These are phyloP conservation scores for Cottus gobio DNA, from an alignment of 2,113 vertebrate genomes.

Conservation along the genomic window DNA sequence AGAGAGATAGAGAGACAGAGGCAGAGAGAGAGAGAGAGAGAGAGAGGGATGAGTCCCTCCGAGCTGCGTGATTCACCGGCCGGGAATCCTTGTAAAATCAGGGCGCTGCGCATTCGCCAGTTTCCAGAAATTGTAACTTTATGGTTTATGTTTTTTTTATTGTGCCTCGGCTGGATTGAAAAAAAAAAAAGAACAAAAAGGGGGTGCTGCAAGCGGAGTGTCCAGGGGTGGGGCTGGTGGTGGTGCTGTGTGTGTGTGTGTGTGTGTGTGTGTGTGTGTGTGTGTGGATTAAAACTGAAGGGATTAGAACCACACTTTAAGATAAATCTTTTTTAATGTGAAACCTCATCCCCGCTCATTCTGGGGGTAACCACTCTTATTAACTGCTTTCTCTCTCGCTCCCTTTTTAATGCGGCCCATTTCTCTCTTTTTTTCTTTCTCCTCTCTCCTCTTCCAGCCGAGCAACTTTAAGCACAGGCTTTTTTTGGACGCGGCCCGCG, in stretches of 20 bases:
- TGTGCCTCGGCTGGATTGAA: constrained; percentile 74
- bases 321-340: constrained; percentile 86
- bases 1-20: constrained; percentile 62
- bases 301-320: constrained; percentile 85
- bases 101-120: constrained; percentile 67
- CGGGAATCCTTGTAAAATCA: constrained; percentile 84
- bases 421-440: not conserved
- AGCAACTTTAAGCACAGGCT: constrained; percentile 73
- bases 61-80: constrained; percentile 78
- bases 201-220: constrained; percentile 56
- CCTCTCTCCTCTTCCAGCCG: not conserved
- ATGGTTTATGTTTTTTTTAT: constrained; percentile 83
- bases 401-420: constrained; percentile 68
- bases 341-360: constrained; percentile 84
- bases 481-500: constrained; percentile 60
- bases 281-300: constrained; percentile 77
- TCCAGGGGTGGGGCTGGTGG: constrained; percentile 27
- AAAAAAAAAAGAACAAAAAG: constrained; percentile 36
- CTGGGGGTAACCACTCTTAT: constrained; percentile 77
- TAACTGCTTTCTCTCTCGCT: constrained; percentile 74
- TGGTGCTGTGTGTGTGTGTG: constrained; percentile 31
- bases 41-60: constrained; percentile 74
- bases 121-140: constrained; percentile 84
- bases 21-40: constrained; percentile 39
- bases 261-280: not conserved